phyloP scores from a whole-genome alignment of 1,140 invertebrate species.

The Choristoneura fumiferana region DNA sequence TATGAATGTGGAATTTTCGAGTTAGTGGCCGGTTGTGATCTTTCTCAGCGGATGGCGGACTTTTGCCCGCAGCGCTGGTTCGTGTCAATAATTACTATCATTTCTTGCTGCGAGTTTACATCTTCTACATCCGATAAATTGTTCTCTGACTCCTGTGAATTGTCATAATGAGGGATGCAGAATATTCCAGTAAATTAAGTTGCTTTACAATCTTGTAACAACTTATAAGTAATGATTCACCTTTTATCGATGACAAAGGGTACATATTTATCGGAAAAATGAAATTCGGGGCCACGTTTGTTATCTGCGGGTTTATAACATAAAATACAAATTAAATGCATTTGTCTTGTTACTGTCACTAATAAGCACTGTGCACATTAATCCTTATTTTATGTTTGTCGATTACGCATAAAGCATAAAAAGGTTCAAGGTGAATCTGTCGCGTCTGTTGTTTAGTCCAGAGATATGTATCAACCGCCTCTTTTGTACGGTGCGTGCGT shows the following conservation, averaged over 20 bases:
- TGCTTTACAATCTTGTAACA: conserved; percentile 43
- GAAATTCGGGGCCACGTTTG: too few species aligned
- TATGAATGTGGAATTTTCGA: conserved; percentile 69
- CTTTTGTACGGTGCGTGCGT: conserved; percentile 66
- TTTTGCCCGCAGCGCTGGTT: conserved; percentile 46
- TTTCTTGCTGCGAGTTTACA: conserved; percentile 55
- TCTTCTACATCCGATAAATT: conserved; percentile 56
- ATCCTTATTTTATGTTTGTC: conserved; percentile 27
- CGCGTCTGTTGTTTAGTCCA: conserved; percentile 50
- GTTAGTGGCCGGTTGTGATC: conserved; percentile 63
- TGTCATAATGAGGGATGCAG: conserved; percentile 58
- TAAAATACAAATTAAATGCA: not conserved
- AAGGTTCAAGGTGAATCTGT: conserved; percentile 49
- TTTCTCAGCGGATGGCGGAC: conserved; percentile 42
- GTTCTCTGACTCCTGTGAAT: conserved; percentile 63
- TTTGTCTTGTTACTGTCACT: conserved; percentile 7
- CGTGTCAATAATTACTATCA: conserved; percentile 75
- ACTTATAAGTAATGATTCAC: too few species aligned
- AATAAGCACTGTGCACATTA: conserved; percentile 9
- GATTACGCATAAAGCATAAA: conserved; percentile 46
- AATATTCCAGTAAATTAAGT: conserved; percentile 44
- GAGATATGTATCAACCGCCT: conserved; percentile 67
- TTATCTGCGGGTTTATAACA: too few species aligned
- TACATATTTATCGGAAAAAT: too few species aligned
- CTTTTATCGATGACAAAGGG: too few species aligned